These are phyloP conservation scores for Atta texana DNA, from an alignment of 1,140 invertebrate genomes.

Conservation along the genomic window DNA sequence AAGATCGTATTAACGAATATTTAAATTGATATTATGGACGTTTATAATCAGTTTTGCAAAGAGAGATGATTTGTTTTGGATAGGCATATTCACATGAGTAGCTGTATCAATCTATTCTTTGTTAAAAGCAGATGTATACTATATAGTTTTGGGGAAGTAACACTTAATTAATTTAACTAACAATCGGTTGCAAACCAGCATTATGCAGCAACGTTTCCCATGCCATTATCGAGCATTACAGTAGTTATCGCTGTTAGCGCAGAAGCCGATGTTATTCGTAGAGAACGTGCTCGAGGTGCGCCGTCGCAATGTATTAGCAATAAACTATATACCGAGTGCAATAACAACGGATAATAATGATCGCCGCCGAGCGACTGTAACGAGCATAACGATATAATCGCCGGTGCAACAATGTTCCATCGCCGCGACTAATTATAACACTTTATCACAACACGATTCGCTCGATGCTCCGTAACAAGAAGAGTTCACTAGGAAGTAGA, in stretches of 20 bases:
- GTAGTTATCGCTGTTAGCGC: slow-evolving; percentile 52
- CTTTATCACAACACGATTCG: slow-evolving; percentile 48
- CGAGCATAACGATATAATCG: slow-evolving; percentile 60
- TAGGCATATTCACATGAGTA: background rate
- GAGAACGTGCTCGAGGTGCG: slow-evolving; percentile 50
- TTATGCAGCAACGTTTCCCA: slow-evolving; percentile 40
- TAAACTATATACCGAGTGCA: slow-evolving; percentile 60
- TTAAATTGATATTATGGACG: background rate
- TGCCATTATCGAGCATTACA: slow-evolving; percentile 55
- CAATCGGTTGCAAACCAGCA: slow-evolving; percentile 20
- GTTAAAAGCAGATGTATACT: background rate
- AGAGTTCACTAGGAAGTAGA: slow-evolving; percentile 39
- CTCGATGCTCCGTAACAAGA: slow-evolving; percentile 37
- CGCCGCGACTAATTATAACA: slow-evolving; percentile 53
- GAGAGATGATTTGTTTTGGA: background rate
- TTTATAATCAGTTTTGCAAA: background rate
- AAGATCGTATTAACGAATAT: background rate
- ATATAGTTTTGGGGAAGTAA: slow-evolving; percentile 34
- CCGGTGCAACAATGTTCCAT: slow-evolving; percentile 50
- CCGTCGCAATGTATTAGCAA: slow-evolving; percentile 46
- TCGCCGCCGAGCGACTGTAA: slow-evolving; percentile 50
- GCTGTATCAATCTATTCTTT: background rate
- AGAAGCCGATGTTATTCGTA: slow-evolving; percentile 44
- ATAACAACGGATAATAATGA: slow-evolving; percentile 63
- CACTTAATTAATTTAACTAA: slow-evolving; percentile 59